Evolutionary conservation across 1,140 invertebrate genomes (phyloP), one percentile per base, ranked within the genome.

Genomic region (Brachystomella parvula): DNA sequence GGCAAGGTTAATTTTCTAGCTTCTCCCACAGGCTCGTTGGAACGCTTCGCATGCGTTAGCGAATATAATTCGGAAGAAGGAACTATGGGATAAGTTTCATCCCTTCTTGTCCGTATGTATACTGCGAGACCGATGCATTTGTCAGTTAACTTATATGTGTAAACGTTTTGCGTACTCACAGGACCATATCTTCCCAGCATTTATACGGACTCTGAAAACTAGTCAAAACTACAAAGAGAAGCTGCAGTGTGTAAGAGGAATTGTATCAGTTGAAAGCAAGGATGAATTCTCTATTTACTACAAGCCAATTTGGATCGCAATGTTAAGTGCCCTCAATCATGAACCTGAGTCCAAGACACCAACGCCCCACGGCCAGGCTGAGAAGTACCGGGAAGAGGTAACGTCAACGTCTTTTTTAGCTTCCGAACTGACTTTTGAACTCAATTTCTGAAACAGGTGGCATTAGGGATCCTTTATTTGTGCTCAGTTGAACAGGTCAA

Each of bases 161-260:
- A 33, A 6, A 35, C 3, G 17, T 39, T 9, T 3, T 61, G 15
- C 21, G 17, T 61, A 44, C 1, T 31, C 39, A 35, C 21, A 69
- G 64, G n/a, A 32, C 32, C 47, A 47, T 1, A 66, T 62, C 1
- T 44, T 70, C 33, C 57, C 66, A 24, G 47, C 62, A 12, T 53
- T 70, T 6, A 33, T 39, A 0, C 64, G 57, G 19, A 2, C 31
- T 31, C 57, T 64, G 56, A 39, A 31, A 3, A 64, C 61, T 30
- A 65, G 69, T 49, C 61, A 67, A 62, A 70, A 70, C 33, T 70
- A 64, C n/a, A 70, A 70, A 19, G 69, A 70, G 31, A n/a, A 65
- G 26, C 57, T 44, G 21, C 65, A 70, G 9, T 64, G 61, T 47
- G 39, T 67, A 0, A 30, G 57, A 0, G 61, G 47, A 6, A 19